Percentiles rank a stretch among this genome's conserved stretches.
These are phyloP conservation scores for Iguana delicatissima DNA, from an alignment of 2,797 vertebrate species.

Conservation along the genomic window DNA sequence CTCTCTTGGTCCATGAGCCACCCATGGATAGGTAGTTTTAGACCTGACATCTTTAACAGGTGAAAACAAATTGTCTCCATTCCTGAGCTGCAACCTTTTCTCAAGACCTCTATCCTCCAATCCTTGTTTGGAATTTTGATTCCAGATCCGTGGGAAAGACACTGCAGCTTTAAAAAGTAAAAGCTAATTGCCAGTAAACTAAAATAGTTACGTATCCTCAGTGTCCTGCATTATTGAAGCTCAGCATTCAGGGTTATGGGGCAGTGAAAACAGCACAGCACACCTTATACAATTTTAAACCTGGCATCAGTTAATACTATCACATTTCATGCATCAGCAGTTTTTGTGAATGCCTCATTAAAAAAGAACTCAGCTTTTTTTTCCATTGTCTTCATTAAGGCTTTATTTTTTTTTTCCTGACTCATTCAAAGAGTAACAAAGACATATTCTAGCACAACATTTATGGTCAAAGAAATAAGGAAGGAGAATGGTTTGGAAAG, in stretches of 20 bases:
- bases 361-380: neutral
- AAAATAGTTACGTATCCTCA: neutral
- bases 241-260: slow-evolving; percentile 10
- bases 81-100: neutral
- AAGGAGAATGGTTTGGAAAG: neutral
- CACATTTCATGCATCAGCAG: slow-evolving; percentile 18
- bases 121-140: neutral
- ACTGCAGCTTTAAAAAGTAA: neutral
- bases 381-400: slow-evolving; percentile 5
- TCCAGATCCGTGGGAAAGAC: neutral
- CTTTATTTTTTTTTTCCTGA: neutral
- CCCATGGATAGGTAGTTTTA: neutral
- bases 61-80: no score
- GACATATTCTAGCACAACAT: neutral
- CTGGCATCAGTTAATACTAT: slow-evolving; percentile 4
- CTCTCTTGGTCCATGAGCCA: no score
- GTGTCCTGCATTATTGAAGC: neutral
- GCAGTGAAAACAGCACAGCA: neutral
- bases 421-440: neutral
- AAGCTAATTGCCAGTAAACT: neutral
- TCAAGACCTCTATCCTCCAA: neutral
- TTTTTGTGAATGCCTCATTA: neutral
- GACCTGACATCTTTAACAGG: neutral
- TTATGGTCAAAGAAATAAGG: no score
- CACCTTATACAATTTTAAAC: slow-evolving; percentile 1